Conservation (phyloP, 1,140 invertebrate genomes). For the Bombus affinis region DNA sequence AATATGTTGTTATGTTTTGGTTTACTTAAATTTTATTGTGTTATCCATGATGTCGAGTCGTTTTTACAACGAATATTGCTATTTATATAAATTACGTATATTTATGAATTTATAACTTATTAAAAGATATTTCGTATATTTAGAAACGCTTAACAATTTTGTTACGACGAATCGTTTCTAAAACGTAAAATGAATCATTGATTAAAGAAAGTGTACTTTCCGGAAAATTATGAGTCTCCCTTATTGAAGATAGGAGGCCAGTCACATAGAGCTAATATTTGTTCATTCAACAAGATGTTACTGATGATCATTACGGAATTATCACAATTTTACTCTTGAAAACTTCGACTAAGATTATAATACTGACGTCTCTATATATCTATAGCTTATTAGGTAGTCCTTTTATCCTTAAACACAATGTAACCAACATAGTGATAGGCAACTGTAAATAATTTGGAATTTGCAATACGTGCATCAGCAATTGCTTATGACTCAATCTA, state of each 20-base stretch:
- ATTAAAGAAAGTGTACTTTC: background rate
- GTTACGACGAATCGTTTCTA: background rate
- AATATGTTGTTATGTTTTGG: background rate
- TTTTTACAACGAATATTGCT: background rate
- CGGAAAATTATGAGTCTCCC: too few species aligned
- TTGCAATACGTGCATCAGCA: too few species aligned
- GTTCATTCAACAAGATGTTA: background rate
- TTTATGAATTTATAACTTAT: background rate
- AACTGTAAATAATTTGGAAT: too few species aligned
- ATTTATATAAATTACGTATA: too few species aligned
- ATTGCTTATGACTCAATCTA: too few species aligned
- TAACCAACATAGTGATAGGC: too few species aligned
- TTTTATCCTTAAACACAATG: too few species aligned
- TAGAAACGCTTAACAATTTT: background rate
- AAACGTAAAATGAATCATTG: background rate
- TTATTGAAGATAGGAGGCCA: background rate
- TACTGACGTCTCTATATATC: too few species aligned
- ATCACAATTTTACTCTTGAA: background rate
- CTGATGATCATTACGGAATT: too few species aligned
- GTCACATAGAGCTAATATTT: background rate
- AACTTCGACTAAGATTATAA: too few species aligned
- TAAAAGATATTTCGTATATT: background rate
- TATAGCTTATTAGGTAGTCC: too few species aligned
- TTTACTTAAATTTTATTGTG: background rate
- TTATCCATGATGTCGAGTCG: too few species aligned